A percentile compares a stretch with the other conserved stretches of the same genome.
Evolutionary conservation across 2,888 invertebrate genomes (phyloP).

Genomic region (Watsonalla binaria): DNA sequence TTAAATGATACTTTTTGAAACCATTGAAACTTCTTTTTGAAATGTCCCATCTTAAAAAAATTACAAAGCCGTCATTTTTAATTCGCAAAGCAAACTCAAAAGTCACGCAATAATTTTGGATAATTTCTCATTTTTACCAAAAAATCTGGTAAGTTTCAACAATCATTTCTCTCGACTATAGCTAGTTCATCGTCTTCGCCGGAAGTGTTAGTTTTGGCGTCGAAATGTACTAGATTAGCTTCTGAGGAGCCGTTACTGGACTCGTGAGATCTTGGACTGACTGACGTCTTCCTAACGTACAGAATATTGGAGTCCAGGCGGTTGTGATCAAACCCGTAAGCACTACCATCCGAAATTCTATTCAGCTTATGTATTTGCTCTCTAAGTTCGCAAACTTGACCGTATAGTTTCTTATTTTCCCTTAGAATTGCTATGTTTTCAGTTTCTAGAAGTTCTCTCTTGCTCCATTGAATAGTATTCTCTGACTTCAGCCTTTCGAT

Average conservation of each 20-base stretch:
- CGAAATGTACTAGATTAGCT: conserved; percentile 56
- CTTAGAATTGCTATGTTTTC: conserved; percentile 92
- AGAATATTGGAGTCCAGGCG: conserved; percentile 60
- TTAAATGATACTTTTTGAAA: too few species aligned
- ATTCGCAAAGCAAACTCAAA: not conserved
- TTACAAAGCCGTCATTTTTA: too few species aligned
- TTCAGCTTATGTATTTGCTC: conserved; percentile 71
- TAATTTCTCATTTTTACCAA: not conserved
- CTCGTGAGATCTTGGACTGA: conserved; percentile 64
- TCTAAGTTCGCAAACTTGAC: conserved; percentile 67
- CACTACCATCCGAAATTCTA: conserved; percentile 65
- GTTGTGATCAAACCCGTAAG: conserved; percentile 39
- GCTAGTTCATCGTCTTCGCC: conserved; percentile 70
- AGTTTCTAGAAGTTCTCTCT: conserved; percentile 92
- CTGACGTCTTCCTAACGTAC: conserved; percentile 61
- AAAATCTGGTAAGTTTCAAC: conserved; percentile 13
- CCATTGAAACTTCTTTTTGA: too few species aligned
- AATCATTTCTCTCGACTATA: conserved; percentile 56
- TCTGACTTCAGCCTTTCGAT: conserved; percentile 93
- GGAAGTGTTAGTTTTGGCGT: conserved; percentile 64
- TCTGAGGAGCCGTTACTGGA: conserved; percentile 70
- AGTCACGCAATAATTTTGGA: not conserved
- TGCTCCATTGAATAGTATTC: conserved; percentile 96
- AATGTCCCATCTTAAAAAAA: too few species aligned
- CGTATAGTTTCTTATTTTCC: conserved; percentile 90